Conservation (phyloP, 2,797 vertebrate species). For the Acridotheres tristis region DNA sequence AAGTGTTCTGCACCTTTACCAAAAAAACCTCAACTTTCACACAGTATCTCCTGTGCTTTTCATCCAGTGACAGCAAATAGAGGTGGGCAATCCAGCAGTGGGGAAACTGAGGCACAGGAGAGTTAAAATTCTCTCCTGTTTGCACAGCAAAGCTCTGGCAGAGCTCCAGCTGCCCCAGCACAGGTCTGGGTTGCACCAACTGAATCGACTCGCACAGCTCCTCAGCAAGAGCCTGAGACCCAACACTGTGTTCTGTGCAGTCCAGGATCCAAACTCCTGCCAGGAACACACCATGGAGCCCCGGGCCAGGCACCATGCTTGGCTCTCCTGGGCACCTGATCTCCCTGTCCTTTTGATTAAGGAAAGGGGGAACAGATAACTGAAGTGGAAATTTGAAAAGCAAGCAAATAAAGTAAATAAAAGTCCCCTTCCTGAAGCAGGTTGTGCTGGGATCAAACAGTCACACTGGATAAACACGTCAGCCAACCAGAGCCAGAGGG, state of each 20-base stretch:
- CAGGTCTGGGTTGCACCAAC: fast-evolving
- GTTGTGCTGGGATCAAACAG: neutral
- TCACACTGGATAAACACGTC: neutral
- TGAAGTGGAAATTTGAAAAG: neutral
- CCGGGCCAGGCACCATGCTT: fast-evolving
- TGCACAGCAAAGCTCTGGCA: fast-evolving
- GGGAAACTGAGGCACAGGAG: neutral
- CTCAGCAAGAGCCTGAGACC: neutral
- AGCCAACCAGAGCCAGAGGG: neutral
- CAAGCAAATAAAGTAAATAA: neutral
- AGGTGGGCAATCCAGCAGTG: neutral
- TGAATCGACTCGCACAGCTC: fast-evolving
- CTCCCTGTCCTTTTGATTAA: neutral
- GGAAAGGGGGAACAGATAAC: neutral
- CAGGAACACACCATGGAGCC: fast-evolving
- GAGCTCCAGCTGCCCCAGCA: neutral
- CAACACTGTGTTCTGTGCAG: neutral
- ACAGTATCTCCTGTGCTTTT: fast-evolving
- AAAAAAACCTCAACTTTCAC: neutral
- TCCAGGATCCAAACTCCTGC: neutral
- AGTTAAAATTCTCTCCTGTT: neutral
- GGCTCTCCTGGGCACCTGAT: neutral
- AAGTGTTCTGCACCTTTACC: neutral
- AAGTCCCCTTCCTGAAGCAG: neutral
- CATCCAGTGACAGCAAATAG: neutral